phyloP scores from a whole-genome alignment of 2,888 invertebrate species.

The Anaspis maculata region DNA sequence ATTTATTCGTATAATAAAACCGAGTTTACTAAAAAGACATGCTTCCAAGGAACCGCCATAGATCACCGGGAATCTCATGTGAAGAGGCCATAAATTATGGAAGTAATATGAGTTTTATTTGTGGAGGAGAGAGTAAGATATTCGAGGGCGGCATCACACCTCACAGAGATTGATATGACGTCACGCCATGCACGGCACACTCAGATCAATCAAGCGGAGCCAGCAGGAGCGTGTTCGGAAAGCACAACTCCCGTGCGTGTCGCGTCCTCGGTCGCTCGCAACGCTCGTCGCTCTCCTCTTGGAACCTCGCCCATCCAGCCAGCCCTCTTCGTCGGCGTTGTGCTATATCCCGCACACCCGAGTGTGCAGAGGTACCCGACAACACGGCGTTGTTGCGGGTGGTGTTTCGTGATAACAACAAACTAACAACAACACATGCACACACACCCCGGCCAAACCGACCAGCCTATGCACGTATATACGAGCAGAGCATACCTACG shows the following conservation, averaged over 20 bases:
- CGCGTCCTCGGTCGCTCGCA: not conserved
- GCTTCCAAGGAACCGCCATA: constrained; percentile 15
- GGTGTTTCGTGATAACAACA: no score
- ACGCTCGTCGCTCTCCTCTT: constrained; percentile 6
- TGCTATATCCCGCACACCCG: no score
- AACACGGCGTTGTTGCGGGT: no score
- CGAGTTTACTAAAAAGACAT: constrained; percentile 20
- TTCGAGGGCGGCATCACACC: constrained; percentile 26
- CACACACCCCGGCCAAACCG: no score
- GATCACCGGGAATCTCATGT: constrained; percentile 30
- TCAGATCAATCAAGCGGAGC: constrained; percentile 26
- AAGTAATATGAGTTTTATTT: constrained; percentile 33
- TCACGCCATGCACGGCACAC: constrained; percentile 28
- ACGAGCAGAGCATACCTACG: no score
- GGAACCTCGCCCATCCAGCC: constrained; percentile 6
- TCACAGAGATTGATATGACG: constrained; percentile 30
- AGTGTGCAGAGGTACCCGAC: no score
- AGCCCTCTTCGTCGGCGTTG: no score
- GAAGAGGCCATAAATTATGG: constrained; percentile 30
- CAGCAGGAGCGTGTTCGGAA: constrained; percentile 20
- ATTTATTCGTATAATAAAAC: constrained; percentile 24
- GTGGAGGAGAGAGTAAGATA: constrained; percentile 26
- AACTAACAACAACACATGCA: no score
- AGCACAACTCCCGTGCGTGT: constrained; percentile 4
- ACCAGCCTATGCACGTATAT: no score